Base-by-base conservation (phyloP, 2,113 vertebrate species). In the Nothobranchius furzeri region DNA sequence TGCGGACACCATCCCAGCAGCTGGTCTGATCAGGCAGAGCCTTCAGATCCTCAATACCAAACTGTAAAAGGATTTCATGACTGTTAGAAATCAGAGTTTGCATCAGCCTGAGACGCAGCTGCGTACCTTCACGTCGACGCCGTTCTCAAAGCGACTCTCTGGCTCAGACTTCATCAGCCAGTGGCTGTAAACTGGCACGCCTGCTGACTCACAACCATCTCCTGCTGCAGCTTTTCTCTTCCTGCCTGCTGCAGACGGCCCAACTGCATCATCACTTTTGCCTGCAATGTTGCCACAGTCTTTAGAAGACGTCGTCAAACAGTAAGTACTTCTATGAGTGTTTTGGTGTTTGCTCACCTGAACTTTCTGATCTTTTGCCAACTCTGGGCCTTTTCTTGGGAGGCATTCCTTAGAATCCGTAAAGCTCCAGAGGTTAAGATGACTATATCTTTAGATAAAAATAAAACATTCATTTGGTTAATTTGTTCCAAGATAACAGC, bases 131-230 rank as follows among this genome's bases (percentile, higher is more conserved):
- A 99, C 81, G 46, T 99, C 96, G 7, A 96, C 81, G 24, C 96
- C 96, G 2, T 95, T 98, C 88, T 98, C 94, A 2, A 98, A 86
- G 51, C 96, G 93, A 85, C 94, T 99, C 76, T 99, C 96, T 0
- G 98, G 96, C 60, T 99, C 97, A 6, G 98, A 99, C 78, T 99
- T 99, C 95, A 99, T 95, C 75, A 99, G 88, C 98, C 98, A 99
- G 84, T 84, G 91, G 17, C 73, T 79, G 58, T 88, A 90, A 0
- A 51, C 52, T 6, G 78, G 73, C 80, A 72, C 77, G 57, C 7
- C 59, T 56, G 42, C 45, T 2, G 0, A 63, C 3, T 46, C 76
- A 52, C 74, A 57, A 37, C 69, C 69, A 6, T 79, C 51, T 48
- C 86, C 78, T 0, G 58, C 64, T 46, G 74, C 30, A 42, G 73